Evolutionary conservation across 2,888 invertebrate species (phyloP), one percentile per base, ranked within the genome.

Genomic region (Notodonta dromedarius): DNA sequence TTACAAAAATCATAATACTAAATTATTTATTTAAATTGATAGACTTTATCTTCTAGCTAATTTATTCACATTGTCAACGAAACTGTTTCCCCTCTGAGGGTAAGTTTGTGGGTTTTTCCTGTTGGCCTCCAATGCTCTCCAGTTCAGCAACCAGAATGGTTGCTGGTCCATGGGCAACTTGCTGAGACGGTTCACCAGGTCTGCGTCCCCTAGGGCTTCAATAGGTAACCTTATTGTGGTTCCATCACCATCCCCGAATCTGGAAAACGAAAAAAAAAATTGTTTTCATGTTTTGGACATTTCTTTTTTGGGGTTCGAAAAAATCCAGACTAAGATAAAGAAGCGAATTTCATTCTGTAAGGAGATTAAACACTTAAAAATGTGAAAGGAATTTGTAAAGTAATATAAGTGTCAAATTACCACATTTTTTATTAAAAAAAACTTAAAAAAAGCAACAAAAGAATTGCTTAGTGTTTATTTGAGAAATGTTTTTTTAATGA

Each of bases 121-220:
- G 46, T 94, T 89, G 0, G 88, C 91, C 76, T 96, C 95, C 13
- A 96, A 93, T 0, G 94, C 94, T 62, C 94, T 88, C 80, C 95
- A 95, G 83, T 97, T 96, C 46, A 96, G 70, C 56, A 94, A 91
- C 96, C 96, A 96, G 85, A 96, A 96, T 0, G 96, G 96, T 68
- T 95, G 94, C 54, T 79, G 65, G 53, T 85, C 79, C 1, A 70
- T 5, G 0, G 84, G 96, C 81, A 95, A 93, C 9, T 90, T 87
- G 66, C 92, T 94, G 7, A 96, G 82, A 52, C 94, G 85, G 51
- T 95, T 91, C 0, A 96, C 92, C 8, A 95, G 84, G 0, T 93
- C 89, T 13, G 77, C 81, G 74, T 96, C 96, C 0, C 96, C 96
- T n/a, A 91, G 86, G 0, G 96, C 96, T 82, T 96, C 96, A 2